phyloP scores from a whole-genome alignment of 2,113 vertebrate species.

The Syrmaticus mikado region DNA sequence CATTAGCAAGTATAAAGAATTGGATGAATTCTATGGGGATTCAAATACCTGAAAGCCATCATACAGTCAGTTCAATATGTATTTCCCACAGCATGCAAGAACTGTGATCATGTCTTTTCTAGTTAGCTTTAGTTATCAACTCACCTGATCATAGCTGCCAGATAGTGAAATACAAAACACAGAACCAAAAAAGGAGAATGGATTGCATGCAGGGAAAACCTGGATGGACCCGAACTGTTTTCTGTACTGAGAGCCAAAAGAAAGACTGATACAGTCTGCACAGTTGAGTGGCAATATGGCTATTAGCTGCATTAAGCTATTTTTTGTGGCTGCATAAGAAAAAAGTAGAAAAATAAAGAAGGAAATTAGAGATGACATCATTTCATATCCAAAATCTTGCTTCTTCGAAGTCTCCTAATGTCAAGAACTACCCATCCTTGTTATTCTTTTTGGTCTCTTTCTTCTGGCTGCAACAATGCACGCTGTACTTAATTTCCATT shows the following conservation, averaged over 20 bases:
- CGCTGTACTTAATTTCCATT: not conserved
- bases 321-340: not conserved
- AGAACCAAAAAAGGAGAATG: not conserved
- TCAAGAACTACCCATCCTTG: fast-evolving
- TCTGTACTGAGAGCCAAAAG: not conserved
- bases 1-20: not conserved
- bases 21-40: not conserved
- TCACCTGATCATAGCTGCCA: not conserved
- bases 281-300: not conserved
- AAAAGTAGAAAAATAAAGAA: not conserved
- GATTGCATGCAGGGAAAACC: not conserved
- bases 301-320: not conserved
- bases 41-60: not conserved
- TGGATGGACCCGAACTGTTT: not conserved
- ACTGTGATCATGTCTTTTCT: not conserved
- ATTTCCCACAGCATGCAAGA: not conserved
- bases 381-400: not conserved
- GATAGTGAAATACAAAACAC: not conserved
- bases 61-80: not conserved
- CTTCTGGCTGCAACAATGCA: not conserved
- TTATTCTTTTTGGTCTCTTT: not conserved
- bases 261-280: constrained; percentile 7
- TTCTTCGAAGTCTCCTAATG: not conserved
- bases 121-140: not conserved
- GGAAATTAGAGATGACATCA: not conserved